Base-by-base conservation (phyloP, 2,797 vertebrate species). In the Eutrigla gurnardus region DNA sequence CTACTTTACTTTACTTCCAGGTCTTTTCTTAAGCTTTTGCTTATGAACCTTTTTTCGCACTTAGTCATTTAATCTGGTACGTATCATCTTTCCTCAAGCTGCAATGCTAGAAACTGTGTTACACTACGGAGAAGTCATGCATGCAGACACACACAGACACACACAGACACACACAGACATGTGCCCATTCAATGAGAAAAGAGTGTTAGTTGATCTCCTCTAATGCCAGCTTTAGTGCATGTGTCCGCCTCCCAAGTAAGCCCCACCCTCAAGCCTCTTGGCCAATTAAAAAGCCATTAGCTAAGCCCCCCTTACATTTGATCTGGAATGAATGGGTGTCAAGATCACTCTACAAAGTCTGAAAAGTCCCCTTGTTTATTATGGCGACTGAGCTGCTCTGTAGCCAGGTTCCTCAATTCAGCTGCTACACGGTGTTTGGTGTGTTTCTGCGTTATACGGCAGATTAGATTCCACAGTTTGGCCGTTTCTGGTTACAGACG, bases 261-360 rank as follows among this genome's bases (percentile, higher is more conserved):
- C 93, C 94, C 94, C 93, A 92, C 93, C 93, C 89, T 81, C 68
- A 90, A 95, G 93, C 92, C 77, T 94, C 93, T 78, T n/a, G 82
- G 93, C 93, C 95, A 94, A 95, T 97, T 96, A 95, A 95, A 96
- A 96, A 94, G 90, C 95, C 95, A 96, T 97, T 96, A 97, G 94
- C 95, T 95, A 94, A 96, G 91, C 89, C 93, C 89, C 25, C 63
- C 73, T 83, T 68, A 90, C 93, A 95, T 95, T 96, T 95, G 95
- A 84, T 90, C 80, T 70, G 65, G 69, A 74, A 72, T 85, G 81
- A 92, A 86, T 80, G 83, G 81, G 86, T 87, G 89, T 91, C 83
- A 77, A 78, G 80, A 83, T 86, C 64, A 59, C 74, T 73, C 52
- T 5, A 33, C 54, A 66, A 66, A 77, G 60, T 80, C 58, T 70